phyloP scores from a whole-genome alignment of 2,888 invertebrate genomes.

The Lingula anatina region DNA sequence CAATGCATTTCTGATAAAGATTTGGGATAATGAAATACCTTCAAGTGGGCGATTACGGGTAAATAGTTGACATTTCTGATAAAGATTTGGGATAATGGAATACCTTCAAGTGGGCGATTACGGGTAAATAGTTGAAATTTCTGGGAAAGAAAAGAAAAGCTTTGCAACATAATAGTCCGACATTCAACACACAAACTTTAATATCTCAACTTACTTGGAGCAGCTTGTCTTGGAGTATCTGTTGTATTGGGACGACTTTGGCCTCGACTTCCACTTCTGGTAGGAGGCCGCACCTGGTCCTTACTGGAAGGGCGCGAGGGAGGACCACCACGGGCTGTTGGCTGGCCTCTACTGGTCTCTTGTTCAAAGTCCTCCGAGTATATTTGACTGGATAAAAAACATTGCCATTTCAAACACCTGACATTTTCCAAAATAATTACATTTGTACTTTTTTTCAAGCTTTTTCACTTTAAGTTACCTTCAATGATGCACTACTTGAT shows the following conservation, averaged over 20 bases:
- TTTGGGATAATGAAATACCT: no score
- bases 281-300: constrained; percentile 31
- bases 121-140: no score
- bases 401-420: no score
- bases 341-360: constrained; percentile 9
- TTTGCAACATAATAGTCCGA: background rate
- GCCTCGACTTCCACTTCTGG: constrained; percentile 46
- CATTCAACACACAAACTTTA: background rate
- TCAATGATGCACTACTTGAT: no score
- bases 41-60: no score
- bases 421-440: no score
- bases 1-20: no score
- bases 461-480: no score
- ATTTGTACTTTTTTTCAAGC: no score
- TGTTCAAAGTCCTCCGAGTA: background rate
- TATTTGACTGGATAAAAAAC: background rate
- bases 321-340: constrained; percentile 8
- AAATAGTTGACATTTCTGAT: no score
- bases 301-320: background rate
- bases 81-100: no score
- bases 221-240: constrained; percentile 14
- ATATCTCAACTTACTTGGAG: constrained; percentile 5
- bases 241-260: constrained; percentile 30
- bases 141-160: background rate
- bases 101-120: no score